These are phyloP conservation scores for Rousettus leschenaultii DNA, from an alignment of 2,113 vertebrate species.

Conservation along the genomic window DNA sequence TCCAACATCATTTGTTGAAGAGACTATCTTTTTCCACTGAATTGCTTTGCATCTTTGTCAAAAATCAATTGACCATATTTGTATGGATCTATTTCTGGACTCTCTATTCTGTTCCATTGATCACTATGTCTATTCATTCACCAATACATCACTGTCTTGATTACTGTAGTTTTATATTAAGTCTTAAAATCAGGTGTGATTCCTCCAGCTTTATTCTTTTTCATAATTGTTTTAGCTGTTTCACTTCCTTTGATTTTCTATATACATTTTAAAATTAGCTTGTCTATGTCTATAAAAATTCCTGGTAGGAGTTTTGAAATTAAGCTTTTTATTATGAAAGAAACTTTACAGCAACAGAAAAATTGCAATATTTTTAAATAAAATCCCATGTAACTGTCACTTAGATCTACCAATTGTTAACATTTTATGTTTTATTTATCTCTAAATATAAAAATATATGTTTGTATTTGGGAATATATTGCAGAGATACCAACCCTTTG, in stretches of 20 bases:
- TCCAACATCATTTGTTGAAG: neutral
- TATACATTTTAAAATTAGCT: neutral
- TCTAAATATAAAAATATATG: neutral
- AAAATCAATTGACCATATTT: neutral
- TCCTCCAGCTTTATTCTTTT: neutral
- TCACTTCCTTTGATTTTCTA: neutral
- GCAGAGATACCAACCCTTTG: neutral
- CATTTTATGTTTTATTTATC: neutral
- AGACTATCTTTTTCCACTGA: neutral
- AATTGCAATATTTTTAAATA: neutral
- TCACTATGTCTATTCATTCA: neutral
- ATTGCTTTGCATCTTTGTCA: neutral
- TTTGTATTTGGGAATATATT: neutral
- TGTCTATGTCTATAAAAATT: neutral
- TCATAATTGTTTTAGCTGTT: neutral
- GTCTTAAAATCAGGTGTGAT: neutral
- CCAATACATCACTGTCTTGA: neutral
- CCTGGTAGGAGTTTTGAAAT: neutral
- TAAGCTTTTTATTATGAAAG: neutral
- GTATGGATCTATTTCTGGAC: neutral
- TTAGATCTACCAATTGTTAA: neutral
- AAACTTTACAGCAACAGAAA: neutral
- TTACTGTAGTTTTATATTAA: neutral
- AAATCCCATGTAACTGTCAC: neutral
- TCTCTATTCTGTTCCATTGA: neutral